Evolutionary conservation across 2,113 vertebrate species (phyloP), one percentile per base, ranked within the genome.

Genomic region (Pionites leucogaster): DNA sequence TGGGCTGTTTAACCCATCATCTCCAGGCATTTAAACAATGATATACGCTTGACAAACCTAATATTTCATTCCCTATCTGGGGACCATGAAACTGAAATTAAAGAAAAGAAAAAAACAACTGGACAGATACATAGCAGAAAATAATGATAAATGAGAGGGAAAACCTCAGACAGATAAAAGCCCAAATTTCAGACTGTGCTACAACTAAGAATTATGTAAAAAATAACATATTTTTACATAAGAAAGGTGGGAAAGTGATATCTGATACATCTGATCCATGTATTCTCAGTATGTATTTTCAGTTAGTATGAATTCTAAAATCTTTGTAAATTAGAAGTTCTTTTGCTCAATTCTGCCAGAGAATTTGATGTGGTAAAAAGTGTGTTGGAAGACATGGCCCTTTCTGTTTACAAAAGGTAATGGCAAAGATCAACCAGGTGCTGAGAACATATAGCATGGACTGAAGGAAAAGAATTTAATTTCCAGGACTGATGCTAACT

Each of bases 1-100:
- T 98, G 95, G 96, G 97, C 98, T 98, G 97, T 98, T 98, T 98
- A 98, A 98, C 98, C 97, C 98, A 98, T 98, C 98, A 98, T 98
- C 97, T 98, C 96, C 97, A 98, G 98, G 96, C 98, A 98, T 98
- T 98, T 98, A 98, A 98, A 97, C 98, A 98, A 98, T 98, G 97
- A 98, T 98, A 98, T 97, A 98, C 76, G 90, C 97, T 98, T 98
- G 98, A 98, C 97, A 98, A 98, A 98, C 96, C 98, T 98, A 98
- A 98, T 98, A 98, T 98, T 98, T 98, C 97, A 98, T 98, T 98
- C 98, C 97, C 97, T 98, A 96, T 98, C 97, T 97, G 82, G 98
- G 97, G 98, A 98, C 97, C 90, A 95, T 92, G 95, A 96, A 97
- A 96, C 44, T 98, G 97, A 98, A 98, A 97, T 98, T 98, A 97